These are phyloP conservation scores for Ahaetulla prasina DNA, from an alignment of 2,113 vertebrate species.

Conservation along the genomic window DNA sequence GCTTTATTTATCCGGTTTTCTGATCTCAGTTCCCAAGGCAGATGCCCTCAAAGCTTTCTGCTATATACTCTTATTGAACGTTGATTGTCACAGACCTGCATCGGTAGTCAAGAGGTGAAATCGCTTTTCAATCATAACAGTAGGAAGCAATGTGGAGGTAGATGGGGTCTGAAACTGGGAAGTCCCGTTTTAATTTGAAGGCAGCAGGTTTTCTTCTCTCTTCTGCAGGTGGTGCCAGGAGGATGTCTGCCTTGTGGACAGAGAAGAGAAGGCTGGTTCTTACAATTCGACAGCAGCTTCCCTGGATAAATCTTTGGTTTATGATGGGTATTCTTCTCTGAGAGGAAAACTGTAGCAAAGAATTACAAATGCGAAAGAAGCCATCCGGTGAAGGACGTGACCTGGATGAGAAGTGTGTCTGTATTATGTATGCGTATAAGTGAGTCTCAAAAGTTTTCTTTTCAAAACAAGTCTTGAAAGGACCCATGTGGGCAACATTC, in stretches of 20 bases:
- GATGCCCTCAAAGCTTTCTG: background rate
- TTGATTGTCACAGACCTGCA: too few relatives aligned
- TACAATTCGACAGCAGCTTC: conserved; percentile 49
- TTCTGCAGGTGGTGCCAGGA: conserved; percentile 77
- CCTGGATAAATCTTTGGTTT: conserved; percentile 68
- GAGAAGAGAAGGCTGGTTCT: conserved; percentile 52
- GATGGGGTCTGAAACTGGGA: accelerated
- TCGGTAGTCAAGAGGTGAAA: background rate
- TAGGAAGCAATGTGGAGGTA: background rate
- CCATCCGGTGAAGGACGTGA: background rate
- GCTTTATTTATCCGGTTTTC: background rate
- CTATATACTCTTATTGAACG: too few relatives aligned
- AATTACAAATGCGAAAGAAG: background rate
- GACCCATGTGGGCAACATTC: background rate
- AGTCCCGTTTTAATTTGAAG: background rate
- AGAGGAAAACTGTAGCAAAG: background rate
- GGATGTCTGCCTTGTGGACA: conserved; percentile 72
- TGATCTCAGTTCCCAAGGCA: background rate
- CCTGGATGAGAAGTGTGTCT: background rate
- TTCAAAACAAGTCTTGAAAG: background rate
- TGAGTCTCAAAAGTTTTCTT: background rate
- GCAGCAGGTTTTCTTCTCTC: accelerated
- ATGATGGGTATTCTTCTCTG: conserved; percentile 31
- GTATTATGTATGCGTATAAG: background rate
- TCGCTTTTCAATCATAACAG: background rate